Base-by-base conservation (phyloP, 2,888 invertebrate species). In the Sphaerophoria taeniata region DNA sequence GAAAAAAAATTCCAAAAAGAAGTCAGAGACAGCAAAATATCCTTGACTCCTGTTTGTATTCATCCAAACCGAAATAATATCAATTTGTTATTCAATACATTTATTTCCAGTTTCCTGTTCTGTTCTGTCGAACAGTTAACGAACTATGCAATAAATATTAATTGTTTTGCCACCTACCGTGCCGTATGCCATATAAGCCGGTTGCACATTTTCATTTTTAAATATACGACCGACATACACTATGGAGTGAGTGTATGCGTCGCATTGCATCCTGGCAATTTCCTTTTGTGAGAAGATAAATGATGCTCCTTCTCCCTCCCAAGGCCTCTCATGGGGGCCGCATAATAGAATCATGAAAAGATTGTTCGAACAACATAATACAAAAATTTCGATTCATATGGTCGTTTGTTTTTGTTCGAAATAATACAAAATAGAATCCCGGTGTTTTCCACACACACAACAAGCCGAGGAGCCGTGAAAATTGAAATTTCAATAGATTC, bases 41-140 rank as follows among this genome's bases (percentile, higher is more conserved):
- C 55, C 77, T 39, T 24, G 61, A 63, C 36, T 74, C 56, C 36
- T 24, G 11, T 67, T 63, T 43, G 16, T 14, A 36, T 36, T 12
- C 49, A 36, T n/a, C 65, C 12, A 58, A 14, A 31, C 36, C 33
- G 43, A 39, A 61, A 71, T 78, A 65, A 78, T 78, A 72, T 65
- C 78, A 78, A 78, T 78, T 78, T 72, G 78, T 78, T 72, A 78
- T 78, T 78, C 78, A 63, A 78, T 78, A 78, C 65, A 72, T 78
- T 72, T 58, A 63, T 56, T 65, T 6, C 36, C 47, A 63, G 43
- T 60, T 60, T 60, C 43, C 60, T 6, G 58, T 58, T 39, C 16
- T 58, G 1, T 12, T 12, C 11, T 24, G 11, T 43, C 47, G 47
- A 65, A 65, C 56, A 63, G 55, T 72, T 72, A 78, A 78, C 77